These are phyloP conservation scores for Enchytraeus crypticus DNA, from an alignment of 2,888 invertebrate genomes.

Conservation along the genomic window DNA sequence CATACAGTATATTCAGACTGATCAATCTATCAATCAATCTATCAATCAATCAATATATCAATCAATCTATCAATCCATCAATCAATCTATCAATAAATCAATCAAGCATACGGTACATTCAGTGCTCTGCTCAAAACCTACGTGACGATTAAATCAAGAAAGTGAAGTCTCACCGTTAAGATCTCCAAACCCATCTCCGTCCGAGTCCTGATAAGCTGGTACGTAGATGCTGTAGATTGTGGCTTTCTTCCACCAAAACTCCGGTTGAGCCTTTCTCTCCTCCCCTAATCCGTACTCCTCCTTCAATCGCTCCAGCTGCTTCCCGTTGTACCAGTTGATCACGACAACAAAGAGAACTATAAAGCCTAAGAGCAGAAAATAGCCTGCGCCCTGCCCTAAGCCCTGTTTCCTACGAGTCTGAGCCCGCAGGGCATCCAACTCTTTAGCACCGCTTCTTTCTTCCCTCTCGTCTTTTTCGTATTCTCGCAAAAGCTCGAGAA, in stretches of 20 bases:
- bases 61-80: too few species aligned
- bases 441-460: constrained; percentile 3
- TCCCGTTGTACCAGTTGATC: constrained; percentile 22
- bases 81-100: too few species aligned
- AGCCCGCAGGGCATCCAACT: constrained; percentile 2
- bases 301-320: constrained; percentile 24
- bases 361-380: not conserved
- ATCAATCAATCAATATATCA: too few species aligned
- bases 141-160: too few species aligned
- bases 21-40: too few species aligned
- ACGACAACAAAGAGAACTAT: constrained; percentile 18
- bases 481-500: constrained; percentile 18
- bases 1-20: too few species aligned
- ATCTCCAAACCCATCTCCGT: constrained; percentile 43
- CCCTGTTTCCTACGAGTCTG: not conserved
- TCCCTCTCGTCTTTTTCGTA: constrained; percentile 10
- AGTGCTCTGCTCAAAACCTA: too few species aligned
- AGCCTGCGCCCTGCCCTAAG: constrained; percentile 2
- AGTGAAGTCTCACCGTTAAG: too few species aligned
- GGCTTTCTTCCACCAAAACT: constrained; percentile 40
- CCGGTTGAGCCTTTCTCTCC: constrained; percentile 16
- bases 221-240: constrained; percentile 39
- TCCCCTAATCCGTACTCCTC: constrained; percentile 22
- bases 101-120: too few species aligned
- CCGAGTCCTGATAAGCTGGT: constrained; percentile 40